Evolutionary conservation across 2,888 invertebrate species (phyloP).

Genomic region (Tromatobia lineatoria): DNA sequence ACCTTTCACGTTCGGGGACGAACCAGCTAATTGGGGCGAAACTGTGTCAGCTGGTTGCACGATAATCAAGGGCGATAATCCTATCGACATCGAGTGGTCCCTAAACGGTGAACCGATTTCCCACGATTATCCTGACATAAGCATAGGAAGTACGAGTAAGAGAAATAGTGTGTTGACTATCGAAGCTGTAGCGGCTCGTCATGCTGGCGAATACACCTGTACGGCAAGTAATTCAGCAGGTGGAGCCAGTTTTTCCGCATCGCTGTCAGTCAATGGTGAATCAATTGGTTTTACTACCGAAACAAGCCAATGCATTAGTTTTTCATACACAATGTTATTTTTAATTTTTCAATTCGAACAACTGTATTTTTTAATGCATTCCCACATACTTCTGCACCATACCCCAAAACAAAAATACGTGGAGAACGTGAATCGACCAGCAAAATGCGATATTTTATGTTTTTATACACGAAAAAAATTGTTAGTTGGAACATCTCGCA

Average conservation of each 20-base stretch:
- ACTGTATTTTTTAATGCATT: neutral
- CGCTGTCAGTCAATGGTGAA: slow-evolving; percentile 89
- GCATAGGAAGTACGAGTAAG: slow-evolving; percentile 86
- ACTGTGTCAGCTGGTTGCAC: slow-evolving; percentile 90
- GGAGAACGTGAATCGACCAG: slow-evolving; percentile 36
- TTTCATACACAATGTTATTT: neutral
- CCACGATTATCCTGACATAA: slow-evolving; percentile 80
- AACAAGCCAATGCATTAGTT: neutral
- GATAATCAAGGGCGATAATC: slow-evolving; percentile 91
- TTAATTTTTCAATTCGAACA: neutral
- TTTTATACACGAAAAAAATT: too few species aligned
- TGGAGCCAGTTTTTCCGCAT: slow-evolving; percentile 87
- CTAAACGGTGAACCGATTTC: slow-evolving; percentile 88
- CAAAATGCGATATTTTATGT: neutral
- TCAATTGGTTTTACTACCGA: slow-evolving; percentile 5
- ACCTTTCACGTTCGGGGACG: slow-evolving; percentile 90
- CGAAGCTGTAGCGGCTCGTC: slow-evolving; percentile 89
- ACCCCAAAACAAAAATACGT: slow-evolving; percentile 18
- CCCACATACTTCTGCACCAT: neutral
- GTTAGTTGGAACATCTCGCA: too few species aligned
- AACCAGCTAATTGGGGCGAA: slow-evolving; percentile 90
- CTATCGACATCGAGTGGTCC: slow-evolving; percentile 91
- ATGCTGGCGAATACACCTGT: slow-evolving; percentile 92
- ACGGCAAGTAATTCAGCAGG: slow-evolving; percentile 89
- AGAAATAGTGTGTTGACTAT: slow-evolving; percentile 89